phyloP scores from a whole-genome alignment of 2,113 vertebrate genomes.

The Pyxicephalus adspersus region DNA sequence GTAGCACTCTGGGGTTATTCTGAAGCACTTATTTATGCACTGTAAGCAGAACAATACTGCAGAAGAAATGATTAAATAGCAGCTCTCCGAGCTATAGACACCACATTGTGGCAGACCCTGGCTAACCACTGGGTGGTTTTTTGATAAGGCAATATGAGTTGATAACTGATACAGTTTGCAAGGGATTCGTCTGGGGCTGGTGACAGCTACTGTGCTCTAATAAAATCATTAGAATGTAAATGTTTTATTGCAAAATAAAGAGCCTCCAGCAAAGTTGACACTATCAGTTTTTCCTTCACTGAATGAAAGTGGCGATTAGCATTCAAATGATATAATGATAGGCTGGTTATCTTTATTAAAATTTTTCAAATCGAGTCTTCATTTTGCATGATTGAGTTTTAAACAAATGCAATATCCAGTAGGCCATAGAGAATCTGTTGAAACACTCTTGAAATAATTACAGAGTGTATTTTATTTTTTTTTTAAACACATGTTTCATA shows the following conservation, averaged over 20 bases:
- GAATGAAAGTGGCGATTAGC: constrained; percentile 97
- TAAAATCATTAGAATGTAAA: constrained; percentile 99
- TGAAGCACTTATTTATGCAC: constrained; percentile 98
- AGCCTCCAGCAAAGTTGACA: constrained; percentile 97
- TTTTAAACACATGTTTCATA: constrained; percentile 97
- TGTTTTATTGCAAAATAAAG: constrained; percentile 99
- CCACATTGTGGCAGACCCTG: constrained; percentile 91
- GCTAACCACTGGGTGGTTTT: constrained; percentile 92
- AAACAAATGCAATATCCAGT: constrained; percentile 99
- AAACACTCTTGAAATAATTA: constrained; percentile 96
- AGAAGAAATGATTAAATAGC: constrained; percentile 98
- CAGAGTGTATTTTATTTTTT: constrained; percentile 89
- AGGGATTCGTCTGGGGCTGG: constrained; percentile 86
- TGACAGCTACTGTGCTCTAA: constrained; percentile 97
- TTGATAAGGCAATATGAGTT: constrained; percentile 98
- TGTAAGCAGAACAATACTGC: constrained; percentile 97
- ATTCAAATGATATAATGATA: constrained; percentile 99
- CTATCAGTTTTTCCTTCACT: constrained; percentile 82
- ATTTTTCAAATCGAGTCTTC: constrained; percentile 99
- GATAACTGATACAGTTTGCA: constrained; percentile 99
- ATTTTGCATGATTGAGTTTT: constrained; percentile 99
- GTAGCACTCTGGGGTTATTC: constrained; percentile 91
- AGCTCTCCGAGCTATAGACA: constrained; percentile 90
- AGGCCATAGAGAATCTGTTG: constrained; percentile 78
- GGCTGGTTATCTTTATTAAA: constrained; percentile 99